phyloP scores from a whole-genome alignment of 2,797 vertebrate species.

The Poliocrania exsul region DNA sequence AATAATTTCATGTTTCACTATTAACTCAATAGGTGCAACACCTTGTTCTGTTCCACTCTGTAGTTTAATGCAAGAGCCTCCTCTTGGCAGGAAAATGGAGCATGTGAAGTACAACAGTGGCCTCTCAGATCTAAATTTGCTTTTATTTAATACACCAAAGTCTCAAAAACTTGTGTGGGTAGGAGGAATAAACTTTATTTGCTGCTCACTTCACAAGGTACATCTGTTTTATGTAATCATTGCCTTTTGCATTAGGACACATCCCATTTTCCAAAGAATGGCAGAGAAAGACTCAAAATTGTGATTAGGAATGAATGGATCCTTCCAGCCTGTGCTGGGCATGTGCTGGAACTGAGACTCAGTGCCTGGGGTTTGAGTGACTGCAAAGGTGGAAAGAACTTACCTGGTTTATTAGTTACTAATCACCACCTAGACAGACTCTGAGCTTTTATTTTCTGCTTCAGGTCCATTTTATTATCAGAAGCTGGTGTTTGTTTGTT shows the following conservation, averaged over 20 bases:
- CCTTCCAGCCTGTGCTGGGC: not conserved
- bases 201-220: not conserved
- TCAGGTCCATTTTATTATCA: not conserved
- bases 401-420: not conserved
- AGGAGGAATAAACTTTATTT: not conserved
- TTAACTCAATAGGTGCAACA: not conserved
- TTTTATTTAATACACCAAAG: not conserved
- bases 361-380: not conserved
- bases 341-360: rapidly evolving
- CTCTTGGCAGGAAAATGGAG: not conserved
- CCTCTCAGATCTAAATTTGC: not conserved
- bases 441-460: not conserved
- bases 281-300: not conserved
- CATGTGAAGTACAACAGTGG: not conserved
- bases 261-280: not conserved
- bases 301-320: not conserved
- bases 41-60: not conserved
- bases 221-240: not conserved
- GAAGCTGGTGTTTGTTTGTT: not conserved
- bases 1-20: not conserved
- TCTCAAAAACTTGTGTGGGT: not conserved
- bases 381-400: not conserved
- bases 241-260: not conserved
- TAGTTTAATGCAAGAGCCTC: not conserved
- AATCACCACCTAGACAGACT: not conserved